Evolutionary conservation across 2,888 invertebrate genomes (phyloP).

Genomic region (Leucania comma): DNA sequence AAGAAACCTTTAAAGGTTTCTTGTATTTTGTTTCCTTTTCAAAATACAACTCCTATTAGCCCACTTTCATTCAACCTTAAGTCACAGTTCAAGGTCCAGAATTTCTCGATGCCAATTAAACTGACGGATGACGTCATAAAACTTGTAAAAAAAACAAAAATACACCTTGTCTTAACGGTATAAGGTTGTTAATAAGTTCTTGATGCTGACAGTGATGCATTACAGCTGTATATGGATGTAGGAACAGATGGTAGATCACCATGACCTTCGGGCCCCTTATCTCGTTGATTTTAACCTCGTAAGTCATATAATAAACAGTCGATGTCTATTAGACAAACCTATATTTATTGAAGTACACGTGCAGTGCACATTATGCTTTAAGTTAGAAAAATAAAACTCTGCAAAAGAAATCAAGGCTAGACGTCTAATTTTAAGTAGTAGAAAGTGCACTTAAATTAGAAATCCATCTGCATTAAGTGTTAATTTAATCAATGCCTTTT

Average conservation of each 20-base stretch:
- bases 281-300: conserved; percentile 66
- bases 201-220: conserved; percentile 59
- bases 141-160: conserved; percentile 41
- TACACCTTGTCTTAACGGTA: conserved; percentile 34
- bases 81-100: conserved; percentile 61
- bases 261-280: conserved; percentile 77
- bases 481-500: conserved; percentile 12
- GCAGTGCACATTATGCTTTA: conserved; percentile 24
- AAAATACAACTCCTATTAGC: conserved; percentile 39
- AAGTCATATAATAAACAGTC: conserved; percentile 58
- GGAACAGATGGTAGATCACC: conserved; percentile 82
- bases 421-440: neutral
- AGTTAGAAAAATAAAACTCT: conserved; percentile 13
- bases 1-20: no score
- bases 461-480: conserved; percentile 19
- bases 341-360: conserved; percentile 55
- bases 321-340: conserved; percentile 50
- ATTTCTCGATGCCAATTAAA: conserved; percentile 60
- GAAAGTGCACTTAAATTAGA: conserved; percentile 22
- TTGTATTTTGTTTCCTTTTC: neutral
- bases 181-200: conserved; percentile 58
- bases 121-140: conserved; percentile 56
- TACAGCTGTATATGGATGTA: conserved; percentile 67
- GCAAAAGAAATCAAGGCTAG: conserved; percentile 24
- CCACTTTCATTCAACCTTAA: conserved; percentile 62